Evolutionary conservation across 1,140 invertebrate species (phyloP).

Genomic region (Lordiphosa collinella): DNA sequence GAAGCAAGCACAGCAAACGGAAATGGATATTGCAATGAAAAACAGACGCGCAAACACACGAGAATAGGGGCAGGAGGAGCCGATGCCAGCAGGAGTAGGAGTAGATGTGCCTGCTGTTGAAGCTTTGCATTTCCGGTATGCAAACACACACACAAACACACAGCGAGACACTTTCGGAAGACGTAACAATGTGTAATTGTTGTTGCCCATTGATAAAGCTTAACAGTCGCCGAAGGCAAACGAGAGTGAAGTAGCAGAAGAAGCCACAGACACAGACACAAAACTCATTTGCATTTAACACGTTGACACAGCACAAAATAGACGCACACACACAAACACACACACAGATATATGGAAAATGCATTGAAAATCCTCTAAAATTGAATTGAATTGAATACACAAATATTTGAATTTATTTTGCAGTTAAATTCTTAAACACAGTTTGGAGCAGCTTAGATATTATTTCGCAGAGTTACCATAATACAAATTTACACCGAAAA

Average conservation of each 20-base stretch:
- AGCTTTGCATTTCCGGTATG: constrained; percentile 77
- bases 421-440: no score
- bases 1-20: constrained; percentile 37
- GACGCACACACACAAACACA: constrained; percentile 5
- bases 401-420: background rate
- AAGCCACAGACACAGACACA: constrained; percentile 8
- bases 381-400: background rate
- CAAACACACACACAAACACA: constrained; percentile 34
- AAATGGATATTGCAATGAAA: constrained; percentile 69
- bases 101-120: constrained; percentile 46
- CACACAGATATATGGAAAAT: no score
- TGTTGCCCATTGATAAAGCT: constrained; percentile 68
- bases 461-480: no score
- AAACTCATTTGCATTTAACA: constrained; percentile 70
- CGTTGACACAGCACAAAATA: constrained; percentile 34
- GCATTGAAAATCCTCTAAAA: constrained; percentile 21
- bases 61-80: constrained; percentile 4
- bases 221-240: constrained; percentile 31
- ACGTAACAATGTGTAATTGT: constrained; percentile 74
- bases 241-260: constrained; percentile 5
- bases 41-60: constrained; percentile 44
- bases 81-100: constrained; percentile 14
- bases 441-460: no score
- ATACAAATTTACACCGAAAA: no score
- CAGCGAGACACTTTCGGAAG: constrained; percentile 44